A percentile compares a stretch with the other conserved stretches of the same genome.
phyloP scores from a whole-genome alignment of 2,113 vertebrate genomes.

The Zosterops lateralis region DNA sequence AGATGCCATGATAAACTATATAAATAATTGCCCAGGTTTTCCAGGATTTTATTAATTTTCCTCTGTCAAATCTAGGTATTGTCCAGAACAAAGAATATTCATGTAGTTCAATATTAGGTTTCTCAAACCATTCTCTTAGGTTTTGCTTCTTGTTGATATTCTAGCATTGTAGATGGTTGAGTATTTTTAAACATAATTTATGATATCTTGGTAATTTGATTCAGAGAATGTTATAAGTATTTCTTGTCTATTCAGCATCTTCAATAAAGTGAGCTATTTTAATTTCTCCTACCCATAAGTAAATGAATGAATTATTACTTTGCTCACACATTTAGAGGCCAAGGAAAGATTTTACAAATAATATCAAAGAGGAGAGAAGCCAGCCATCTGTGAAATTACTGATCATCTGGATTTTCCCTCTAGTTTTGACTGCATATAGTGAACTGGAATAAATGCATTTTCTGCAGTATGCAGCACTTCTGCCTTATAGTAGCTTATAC shows the following conservation, averaged over 20 bases:
- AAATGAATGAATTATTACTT: conserved; percentile 71
- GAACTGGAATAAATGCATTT: conserved; percentile 67
- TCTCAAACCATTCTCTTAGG: not conserved
- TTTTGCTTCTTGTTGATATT: not conserved
- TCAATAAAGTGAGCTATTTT: conserved; percentile 61
- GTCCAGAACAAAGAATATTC: not conserved
- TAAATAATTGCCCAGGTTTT: not conserved
- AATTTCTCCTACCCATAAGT: conserved; percentile 28
- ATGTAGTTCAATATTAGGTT: not conserved
- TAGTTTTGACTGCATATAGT: conserved; percentile 60
- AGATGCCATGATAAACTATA: not conserved
- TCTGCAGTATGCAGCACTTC: conserved; percentile 52
- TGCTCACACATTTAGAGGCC: conserved; percentile 19
- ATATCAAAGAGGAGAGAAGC: conserved; percentile 73
- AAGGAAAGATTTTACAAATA: conserved; percentile 72
- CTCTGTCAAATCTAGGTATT: not conserved
- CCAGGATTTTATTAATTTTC: not conserved
- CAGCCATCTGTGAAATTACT: conserved; percentile 83
- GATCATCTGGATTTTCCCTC: conserved; percentile 75
- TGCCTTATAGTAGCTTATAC: conserved; percentile 47
- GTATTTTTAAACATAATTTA: not conserved
- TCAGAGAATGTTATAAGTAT: not conserved
- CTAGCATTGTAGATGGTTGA: not conserved
- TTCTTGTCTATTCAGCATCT: conserved; percentile 60
- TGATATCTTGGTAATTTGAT: conserved; percentile 21